Percentiles rank a stretch among this genome's conserved stretches.
Conservation (phyloP, 2,113 vertebrate genomes). For the Pterocles orientalis region DNA sequence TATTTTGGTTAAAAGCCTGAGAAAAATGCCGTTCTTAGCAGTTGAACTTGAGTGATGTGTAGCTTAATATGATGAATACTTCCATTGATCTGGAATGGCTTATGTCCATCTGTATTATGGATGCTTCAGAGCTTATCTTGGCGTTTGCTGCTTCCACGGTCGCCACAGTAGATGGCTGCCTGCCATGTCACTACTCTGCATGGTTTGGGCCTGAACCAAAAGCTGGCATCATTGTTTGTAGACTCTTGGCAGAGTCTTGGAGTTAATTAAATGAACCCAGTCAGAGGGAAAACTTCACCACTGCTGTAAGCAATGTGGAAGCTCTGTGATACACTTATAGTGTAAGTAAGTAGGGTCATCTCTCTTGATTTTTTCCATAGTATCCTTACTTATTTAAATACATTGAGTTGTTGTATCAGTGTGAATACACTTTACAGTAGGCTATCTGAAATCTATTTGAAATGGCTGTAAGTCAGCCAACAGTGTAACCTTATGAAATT, state of each 20-base stretch:
- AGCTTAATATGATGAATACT: background rate
- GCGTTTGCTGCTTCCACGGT: background rate
- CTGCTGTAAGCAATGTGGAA: background rate
- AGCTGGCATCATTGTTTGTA: background rate
- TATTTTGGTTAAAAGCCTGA: background rate
- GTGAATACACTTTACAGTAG: background rate
- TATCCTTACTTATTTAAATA: background rate
- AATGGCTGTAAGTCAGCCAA: background rate
- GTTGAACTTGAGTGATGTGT: background rate
- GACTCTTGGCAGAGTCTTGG: background rate
- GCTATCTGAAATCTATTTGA: background rate
- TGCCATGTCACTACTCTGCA: background rate
- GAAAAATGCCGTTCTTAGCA: background rate
- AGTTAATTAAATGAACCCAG: slow-evolving; percentile 3
- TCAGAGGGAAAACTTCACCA: background rate
- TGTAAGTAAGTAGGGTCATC: background rate
- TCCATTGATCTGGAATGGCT: slow-evolving; percentile 1
- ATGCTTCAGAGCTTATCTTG: background rate
- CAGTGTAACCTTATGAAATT: background rate
- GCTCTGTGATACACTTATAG: background rate
- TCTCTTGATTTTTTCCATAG: background rate
- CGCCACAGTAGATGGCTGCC: background rate
- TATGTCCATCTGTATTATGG: background rate
- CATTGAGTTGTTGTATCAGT: background rate
- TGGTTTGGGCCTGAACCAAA: background rate